Percentiles rank a stretch among this genome's conserved stretches.
These are phyloP conservation scores for Penaeus indicus DNA, from an alignment of 1,140 invertebrate species.

Conservation along the genomic window DNA sequence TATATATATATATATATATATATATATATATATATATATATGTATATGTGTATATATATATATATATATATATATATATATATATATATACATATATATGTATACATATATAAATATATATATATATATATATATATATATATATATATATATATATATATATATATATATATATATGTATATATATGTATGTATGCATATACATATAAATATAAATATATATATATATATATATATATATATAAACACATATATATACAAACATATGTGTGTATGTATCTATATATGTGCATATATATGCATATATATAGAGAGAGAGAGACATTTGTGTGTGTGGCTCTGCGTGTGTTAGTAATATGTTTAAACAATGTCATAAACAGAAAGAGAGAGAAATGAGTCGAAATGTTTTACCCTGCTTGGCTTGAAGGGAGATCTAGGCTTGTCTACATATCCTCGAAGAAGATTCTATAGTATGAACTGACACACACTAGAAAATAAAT, in stretches of 20 bases:
- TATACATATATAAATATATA: slow-evolving; percentile 15
- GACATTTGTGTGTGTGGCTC: too few species aligned
- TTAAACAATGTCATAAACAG: too few species aligned
- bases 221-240: background rate
- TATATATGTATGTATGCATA: slow-evolving; percentile 28
- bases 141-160: slow-evolving; percentile 36
- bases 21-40: too few species aligned
- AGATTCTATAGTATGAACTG: too few species aligned
- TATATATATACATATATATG: background rate
- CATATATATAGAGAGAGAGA: background rate
- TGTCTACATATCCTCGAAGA: too few species aligned
- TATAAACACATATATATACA: slow-evolving; percentile 25
- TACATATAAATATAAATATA: background rate
- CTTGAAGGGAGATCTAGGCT: too few species aligned
- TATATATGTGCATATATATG: slow-evolving; percentile 9
- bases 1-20: too few species aligned
- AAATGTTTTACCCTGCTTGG: too few species aligned
- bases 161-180: slow-evolving; percentile 39
- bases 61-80: slow-evolving; percentile 18
- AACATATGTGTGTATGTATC: slow-evolving; percentile 21
- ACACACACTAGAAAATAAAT: too few species aligned
- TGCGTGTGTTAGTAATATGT: too few species aligned
- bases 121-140: slow-evolving; percentile 40
- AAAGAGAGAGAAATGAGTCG: too few species aligned
- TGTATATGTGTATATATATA: too few species aligned